A percentile compares a stretch with the other conserved stretches of the same genome.
Evolutionary conservation across 2,888 invertebrate species (phyloP).

Genomic region (Cheilosia variabilis): DNA sequence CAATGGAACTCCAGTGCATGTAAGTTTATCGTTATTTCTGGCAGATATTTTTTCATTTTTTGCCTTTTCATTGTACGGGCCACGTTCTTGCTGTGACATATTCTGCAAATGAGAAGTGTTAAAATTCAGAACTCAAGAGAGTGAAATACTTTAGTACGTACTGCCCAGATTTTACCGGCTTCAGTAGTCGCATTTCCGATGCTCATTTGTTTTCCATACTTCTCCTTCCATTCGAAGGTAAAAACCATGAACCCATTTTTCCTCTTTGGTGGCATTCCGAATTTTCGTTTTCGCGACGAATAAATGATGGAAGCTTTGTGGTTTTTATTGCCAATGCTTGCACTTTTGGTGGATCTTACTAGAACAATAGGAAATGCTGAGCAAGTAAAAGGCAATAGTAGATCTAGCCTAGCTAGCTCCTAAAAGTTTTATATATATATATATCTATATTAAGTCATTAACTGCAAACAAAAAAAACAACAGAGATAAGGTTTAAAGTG

Average conservation of each 20-base stretch:
- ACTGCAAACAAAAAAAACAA: too few species aligned
- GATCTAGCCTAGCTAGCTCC: too few species aligned
- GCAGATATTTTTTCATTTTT: constrained; percentile 75
- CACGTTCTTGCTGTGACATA: constrained; percentile 78
- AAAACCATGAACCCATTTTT: constrained; percentile 79
- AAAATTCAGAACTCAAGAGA: neutral
- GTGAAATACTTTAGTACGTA: constrained; percentile 62
- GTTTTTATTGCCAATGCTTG: neutral
- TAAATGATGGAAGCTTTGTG: neutral
- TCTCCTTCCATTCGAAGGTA: constrained; percentile 79
- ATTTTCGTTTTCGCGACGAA: neutral
- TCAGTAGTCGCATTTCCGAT: constrained; percentile 76
- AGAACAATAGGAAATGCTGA: too few species aligned
- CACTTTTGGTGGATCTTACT: neutral
- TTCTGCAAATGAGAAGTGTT: constrained; percentile 69
- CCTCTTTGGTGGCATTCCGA: constrained; percentile 78
- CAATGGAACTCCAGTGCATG: constrained; percentile 78
- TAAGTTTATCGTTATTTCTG: constrained; percentile 76
- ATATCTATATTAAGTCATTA: too few species aligned
- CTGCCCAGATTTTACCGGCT: constrained; percentile 80
- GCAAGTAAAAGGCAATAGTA: too few species aligned
- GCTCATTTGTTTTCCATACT: constrained; percentile 74
- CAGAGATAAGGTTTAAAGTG: too few species aligned
- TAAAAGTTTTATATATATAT: too few species aligned
- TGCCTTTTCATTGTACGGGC: constrained; percentile 78